These are phyloP conservation scores for Empidonax alnorum DNA, from an alignment of 2,113 vertebrate species.

Conservation along the genomic window DNA sequence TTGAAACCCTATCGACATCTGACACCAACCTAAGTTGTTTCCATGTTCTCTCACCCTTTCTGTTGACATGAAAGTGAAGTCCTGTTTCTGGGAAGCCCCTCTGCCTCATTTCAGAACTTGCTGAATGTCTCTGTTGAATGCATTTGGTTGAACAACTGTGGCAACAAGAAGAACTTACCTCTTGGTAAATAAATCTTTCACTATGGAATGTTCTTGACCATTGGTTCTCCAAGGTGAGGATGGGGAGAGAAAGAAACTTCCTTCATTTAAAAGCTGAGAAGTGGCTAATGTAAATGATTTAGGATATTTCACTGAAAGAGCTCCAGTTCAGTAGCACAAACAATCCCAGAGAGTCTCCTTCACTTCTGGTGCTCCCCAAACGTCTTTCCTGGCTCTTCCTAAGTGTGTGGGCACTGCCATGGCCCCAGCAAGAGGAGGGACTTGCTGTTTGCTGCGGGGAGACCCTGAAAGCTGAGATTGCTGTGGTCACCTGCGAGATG, in stretches of 20 bases:
- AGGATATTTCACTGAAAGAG: neutral
- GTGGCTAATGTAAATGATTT: neutral
- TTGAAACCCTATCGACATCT: fast-evolving
- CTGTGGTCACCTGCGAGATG: neutral
- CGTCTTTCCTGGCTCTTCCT: neutral
- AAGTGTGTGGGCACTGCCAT: fast-evolving
- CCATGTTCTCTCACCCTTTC: neutral
- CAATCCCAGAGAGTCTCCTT: neutral
- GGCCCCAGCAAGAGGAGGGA: neutral
- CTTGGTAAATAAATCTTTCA: neutral
- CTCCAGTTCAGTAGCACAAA: neutral
- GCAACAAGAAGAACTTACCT: neutral
- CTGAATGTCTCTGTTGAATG: neutral
- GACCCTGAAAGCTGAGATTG: neutral
- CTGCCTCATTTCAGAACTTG: neutral
- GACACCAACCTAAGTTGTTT: neutral
- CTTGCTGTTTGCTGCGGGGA: neutral
- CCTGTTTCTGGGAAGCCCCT: neutral
- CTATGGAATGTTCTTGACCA: neutral
- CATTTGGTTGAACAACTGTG: fast-evolving
- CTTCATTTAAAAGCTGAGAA: neutral
- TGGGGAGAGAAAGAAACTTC: neutral
- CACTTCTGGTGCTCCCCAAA: neutral
- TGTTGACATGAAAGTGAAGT: neutral
- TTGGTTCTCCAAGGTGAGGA: neutral